A percentile compares a stretch with the other conserved stretches of the same genome.
These are phyloP conservation scores for Hyles euphorbiae DNA, from an alignment of 1,140 invertebrate genomes.

Conservation along the genomic window DNA sequence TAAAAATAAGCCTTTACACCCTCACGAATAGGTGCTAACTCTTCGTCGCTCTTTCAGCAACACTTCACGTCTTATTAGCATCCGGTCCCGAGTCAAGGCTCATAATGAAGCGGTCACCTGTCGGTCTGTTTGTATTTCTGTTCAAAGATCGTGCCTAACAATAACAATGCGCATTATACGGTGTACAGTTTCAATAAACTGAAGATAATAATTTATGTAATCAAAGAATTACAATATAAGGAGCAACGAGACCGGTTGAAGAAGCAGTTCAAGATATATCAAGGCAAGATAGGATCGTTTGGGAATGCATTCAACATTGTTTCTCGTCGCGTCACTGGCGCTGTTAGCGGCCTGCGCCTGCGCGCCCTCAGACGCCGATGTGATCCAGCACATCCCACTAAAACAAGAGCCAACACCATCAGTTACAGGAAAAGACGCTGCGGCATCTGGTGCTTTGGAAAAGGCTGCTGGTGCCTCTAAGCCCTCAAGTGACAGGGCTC, in stretches of 20 bases:
- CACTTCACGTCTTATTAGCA: conserved; percentile 38
- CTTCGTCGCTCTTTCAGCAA: conserved; percentile 27
- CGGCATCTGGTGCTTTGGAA: conserved; percentile 59
- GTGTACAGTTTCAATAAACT: conserved; percentile 45
- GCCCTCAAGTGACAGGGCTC: conserved; percentile 23
- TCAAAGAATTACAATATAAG: conserved; percentile 47
- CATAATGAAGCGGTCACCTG: conserved; percentile 48
- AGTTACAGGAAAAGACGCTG: conserved; percentile 59
- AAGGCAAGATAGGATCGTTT: conserved; percentile 58
- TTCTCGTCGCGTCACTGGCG: conserved; percentile 58
- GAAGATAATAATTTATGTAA: conserved; percentile 47
- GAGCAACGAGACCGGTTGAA: conserved; percentile 1
- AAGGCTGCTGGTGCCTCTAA: conserved; percentile 50
- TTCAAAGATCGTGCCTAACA: conserved; percentile 46
- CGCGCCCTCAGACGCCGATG: conserved; percentile 47
- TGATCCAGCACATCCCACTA: conserved; percentile 61
- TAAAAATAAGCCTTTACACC: conserved; percentile 5
- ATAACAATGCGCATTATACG: conserved; percentile 39
- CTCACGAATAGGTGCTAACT: conserved; percentile 31
- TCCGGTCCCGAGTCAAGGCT: conserved; percentile 30
- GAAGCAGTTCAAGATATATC: conserved; percentile 18
- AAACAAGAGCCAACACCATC: conserved; percentile 57
- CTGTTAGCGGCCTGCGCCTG: conserved; percentile 54
- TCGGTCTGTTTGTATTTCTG: conserved; percentile 37
- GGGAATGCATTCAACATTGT: conserved; percentile 59